Percentiles rank a stretch among this genome's conserved stretches.
phyloP scores from a whole-genome alignment of 35 echinoderm and acorn worm genomes.

The Heliocidaris erythrogramma region DNA sequence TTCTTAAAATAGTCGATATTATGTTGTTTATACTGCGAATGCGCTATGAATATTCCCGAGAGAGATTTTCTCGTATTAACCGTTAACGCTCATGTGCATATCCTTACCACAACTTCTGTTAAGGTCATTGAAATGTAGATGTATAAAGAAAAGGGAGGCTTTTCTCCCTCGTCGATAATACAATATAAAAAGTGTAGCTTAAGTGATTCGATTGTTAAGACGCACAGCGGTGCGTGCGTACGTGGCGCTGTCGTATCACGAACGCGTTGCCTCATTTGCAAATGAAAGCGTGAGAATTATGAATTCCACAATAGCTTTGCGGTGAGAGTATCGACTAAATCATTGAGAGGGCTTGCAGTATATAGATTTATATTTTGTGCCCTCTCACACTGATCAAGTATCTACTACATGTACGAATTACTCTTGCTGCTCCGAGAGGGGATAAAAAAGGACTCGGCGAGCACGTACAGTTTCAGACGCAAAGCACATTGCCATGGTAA shows the following conservation, averaged over 20 bases:
- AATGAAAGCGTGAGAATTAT: constrained; percentile 35
- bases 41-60: not conserved
- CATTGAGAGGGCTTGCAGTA: not conserved
- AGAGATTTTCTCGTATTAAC: not conserved
- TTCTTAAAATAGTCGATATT: not conserved
- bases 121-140: no score
- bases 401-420: not conserved
- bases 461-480: not conserved
- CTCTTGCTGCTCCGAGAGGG: not conserved
- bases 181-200: not conserved
- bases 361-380: not conserved
- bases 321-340: constrained; percentile 29
- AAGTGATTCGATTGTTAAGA: not conserved
- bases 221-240: not conserved
- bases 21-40: not conserved
- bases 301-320: not conserved
- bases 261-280: constrained; percentile 14
- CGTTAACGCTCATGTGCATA: not conserved
- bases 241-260: not conserved
- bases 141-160: not conserved
- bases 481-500: not conserved
- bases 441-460: not conserved
- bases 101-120: not conserved
- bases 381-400: not conserved
- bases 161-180: not conserved